A percentile compares a stretch with the other conserved stretches of the same genome.
Conservation (phyloP, 2,797 vertebrate species). For the Cygnus olor region DNA sequence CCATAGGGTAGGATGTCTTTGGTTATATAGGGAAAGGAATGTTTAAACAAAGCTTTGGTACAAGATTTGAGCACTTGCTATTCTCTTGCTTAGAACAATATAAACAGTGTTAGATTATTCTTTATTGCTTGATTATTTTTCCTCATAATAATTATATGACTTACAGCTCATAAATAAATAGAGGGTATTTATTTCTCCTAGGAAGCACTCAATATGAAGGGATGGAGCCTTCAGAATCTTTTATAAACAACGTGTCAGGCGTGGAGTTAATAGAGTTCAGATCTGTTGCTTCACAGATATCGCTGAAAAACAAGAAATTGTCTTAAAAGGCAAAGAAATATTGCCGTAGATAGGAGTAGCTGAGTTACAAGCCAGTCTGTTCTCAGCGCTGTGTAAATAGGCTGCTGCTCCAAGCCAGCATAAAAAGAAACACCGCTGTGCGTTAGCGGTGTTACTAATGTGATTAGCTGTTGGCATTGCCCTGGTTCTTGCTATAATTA, state of each 20-base stretch:
- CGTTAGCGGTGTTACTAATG: neutral
- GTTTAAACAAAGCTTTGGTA: neutral
- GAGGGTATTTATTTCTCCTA: neutral
- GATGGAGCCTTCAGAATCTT: neutral
- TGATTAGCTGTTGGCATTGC: neutral
- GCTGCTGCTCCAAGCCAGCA: neutral
- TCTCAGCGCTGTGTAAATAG: neutral
- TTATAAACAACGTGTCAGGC: neutral
- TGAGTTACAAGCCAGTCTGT: neutral
- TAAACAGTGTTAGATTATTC: neutral
- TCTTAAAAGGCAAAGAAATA: neutral
- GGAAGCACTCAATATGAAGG: neutral
- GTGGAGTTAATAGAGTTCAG: neutral
- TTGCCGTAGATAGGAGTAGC: neutral
- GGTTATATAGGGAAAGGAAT: neutral
- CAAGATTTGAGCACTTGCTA: neutral
- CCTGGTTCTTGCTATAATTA: neutral
- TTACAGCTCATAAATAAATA: neutral
- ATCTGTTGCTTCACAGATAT: neutral
- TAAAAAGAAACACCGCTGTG: fast-evolving
- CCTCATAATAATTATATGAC: neutral
- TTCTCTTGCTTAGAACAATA: neutral
- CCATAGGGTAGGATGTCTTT: neutral
- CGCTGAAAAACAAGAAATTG: neutral
- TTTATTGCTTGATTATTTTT: neutral